These are phyloP conservation scores for Cairina moschata DNA, from an alignment of 2,113 vertebrate genomes.

Conservation along the genomic window DNA sequence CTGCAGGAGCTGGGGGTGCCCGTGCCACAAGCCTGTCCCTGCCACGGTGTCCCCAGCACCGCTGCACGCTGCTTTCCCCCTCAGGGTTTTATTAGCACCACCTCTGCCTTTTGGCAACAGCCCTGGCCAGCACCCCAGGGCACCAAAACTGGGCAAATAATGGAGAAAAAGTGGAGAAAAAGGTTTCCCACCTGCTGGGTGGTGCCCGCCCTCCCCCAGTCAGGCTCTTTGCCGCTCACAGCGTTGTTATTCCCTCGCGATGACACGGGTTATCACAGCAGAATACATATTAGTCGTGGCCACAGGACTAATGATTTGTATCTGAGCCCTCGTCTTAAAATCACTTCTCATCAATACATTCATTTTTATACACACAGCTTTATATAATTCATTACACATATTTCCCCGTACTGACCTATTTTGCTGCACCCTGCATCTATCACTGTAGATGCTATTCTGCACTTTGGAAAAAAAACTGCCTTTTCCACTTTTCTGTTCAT, in stretches of 20 bases:
- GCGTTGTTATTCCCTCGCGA: conserved; percentile 58
- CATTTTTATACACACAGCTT: conserved; percentile 57
- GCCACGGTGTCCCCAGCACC: rapidly evolving
- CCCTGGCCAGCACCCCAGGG: neutral
- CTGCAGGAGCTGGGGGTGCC: neutral
- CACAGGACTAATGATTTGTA: conserved; percentile 65
- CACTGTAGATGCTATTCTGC: conserved; percentile 29
- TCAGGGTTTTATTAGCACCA: neutral
- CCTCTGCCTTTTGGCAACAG: neutral
- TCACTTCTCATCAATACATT: conserved; percentile 62
- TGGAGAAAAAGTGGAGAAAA: neutral
- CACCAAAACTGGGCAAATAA: neutral
- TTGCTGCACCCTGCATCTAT: conserved; percentile 60
- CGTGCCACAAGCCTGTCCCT: too few species aligned
- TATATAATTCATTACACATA: conserved; percentile 62
- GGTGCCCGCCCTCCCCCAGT: conserved; percentile 32
- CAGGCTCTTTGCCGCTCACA: conserved; percentile 30
- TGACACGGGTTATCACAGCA: conserved; percentile 60
- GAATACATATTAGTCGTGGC: conserved; percentile 61
- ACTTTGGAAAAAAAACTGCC: conserved; percentile 7
- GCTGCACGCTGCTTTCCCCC: neutral
- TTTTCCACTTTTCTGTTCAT: conserved; percentile 55
- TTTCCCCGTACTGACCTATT: conserved; percentile 71
- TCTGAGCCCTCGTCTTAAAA: conserved; percentile 64
- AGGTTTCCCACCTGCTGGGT: conserved; percentile 33